Evolutionary conservation across 2,113 vertebrate genomes (phyloP).

Genomic region (Coreoperca whiteheadi): DNA sequence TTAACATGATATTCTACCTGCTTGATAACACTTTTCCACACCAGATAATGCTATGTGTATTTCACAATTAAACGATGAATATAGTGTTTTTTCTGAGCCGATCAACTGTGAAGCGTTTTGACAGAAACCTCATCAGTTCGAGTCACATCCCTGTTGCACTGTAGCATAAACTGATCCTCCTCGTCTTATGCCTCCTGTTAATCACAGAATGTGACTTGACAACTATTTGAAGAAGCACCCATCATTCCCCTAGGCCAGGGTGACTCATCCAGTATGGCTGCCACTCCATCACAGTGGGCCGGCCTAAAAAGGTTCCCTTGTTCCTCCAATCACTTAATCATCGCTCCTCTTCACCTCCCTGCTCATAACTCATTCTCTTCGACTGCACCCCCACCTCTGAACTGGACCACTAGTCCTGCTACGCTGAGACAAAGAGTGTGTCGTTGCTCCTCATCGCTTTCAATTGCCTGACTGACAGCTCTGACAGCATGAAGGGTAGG

Average conservation of each 20-base stretch:
- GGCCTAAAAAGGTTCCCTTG: constrained; percentile 45
- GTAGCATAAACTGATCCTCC: constrained; percentile 39
- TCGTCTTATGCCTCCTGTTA: constrained; percentile 56
- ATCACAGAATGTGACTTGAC: constrained; percentile 72
- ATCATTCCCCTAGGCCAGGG: constrained; percentile 35
- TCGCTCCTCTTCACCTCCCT: constrained; percentile 46
- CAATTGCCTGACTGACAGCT: constrained; percentile 56
- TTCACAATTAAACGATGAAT: constrained; percentile 11
- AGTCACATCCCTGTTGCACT: constrained; percentile 37
- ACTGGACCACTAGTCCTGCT: constrained; percentile 37
- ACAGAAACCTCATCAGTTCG: constrained; percentile 51
- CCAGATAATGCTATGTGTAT: background rate
- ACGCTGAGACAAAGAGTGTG: constrained; percentile 34
- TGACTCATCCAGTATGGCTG: constrained; percentile 77
- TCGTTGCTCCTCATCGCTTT: constrained; percentile 50
- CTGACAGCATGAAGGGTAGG: constrained; percentile 50
- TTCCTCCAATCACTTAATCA: constrained; percentile 58
- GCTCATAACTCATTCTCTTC: constrained; percentile 51
- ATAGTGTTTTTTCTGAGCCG: background rate
- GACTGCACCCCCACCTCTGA: constrained; percentile 15
- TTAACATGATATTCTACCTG: background rate
- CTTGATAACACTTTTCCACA: background rate
- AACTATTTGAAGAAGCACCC: constrained; percentile 69
- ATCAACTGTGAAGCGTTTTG: constrained; percentile 36
- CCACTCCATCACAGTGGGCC: constrained; percentile 70